These are phyloP conservation scores for Cheirogaleus major DNA, from an alignment of 2,797 vertebrate genomes.

Conservation along the genomic window DNA sequence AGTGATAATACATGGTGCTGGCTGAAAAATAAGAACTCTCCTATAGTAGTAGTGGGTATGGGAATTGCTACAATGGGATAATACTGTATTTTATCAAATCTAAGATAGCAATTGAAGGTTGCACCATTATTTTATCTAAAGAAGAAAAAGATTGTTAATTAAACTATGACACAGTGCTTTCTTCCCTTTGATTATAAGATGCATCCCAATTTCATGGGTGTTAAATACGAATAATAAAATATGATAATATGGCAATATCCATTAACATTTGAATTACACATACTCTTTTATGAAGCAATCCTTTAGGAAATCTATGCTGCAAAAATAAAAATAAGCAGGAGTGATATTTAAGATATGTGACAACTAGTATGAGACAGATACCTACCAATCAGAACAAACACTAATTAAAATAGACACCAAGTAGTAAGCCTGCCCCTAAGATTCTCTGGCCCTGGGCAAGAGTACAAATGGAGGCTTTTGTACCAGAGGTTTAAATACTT, in stretches of 20 bases:
- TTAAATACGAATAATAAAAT: neutral
- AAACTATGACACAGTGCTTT: neutral
- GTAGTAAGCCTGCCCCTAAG: neutral
- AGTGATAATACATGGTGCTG: neutral
- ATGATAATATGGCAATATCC: neutral
- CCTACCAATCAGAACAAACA: neutral
- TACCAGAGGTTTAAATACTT: neutral
- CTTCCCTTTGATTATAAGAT: neutral
- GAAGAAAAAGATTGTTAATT: neutral
- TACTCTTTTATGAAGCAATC: neutral
- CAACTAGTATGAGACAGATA: neutral
- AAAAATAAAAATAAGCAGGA: neutral
- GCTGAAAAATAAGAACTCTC: neutral
- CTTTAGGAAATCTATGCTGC: neutral
- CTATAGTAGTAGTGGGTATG: neutral
- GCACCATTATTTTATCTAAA: neutral
- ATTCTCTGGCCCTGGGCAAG: neutral
- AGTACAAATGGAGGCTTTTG: neutral
- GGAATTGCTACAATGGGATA: neutral
- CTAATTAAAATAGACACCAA: neutral
- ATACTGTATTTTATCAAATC: neutral
- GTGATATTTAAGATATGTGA: neutral
- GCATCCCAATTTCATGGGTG: neutral
- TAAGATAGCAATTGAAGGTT: neutral
- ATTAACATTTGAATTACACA: neutral